Evolutionary conservation across 1,140 invertebrate genomes (phyloP).

Genomic region (Telenomus remus): DNA sequence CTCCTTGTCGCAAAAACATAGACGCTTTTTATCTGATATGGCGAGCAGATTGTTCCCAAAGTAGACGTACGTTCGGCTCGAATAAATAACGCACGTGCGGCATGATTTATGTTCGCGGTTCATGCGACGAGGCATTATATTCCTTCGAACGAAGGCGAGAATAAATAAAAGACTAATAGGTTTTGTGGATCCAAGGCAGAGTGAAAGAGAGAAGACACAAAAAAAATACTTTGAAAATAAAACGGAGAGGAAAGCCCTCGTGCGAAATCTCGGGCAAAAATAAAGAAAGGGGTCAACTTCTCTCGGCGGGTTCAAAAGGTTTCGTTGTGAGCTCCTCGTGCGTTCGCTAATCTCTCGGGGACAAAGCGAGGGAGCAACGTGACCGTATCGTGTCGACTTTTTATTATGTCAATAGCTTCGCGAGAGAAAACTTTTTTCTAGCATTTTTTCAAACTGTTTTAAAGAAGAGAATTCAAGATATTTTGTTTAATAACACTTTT

Average conservation of each 20-base stretch:
- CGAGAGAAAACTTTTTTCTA: background rate
- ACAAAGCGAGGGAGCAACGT: slow-evolving; percentile 4
- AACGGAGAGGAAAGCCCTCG: background rate
- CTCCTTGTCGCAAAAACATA: background rate
- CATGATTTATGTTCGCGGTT: slow-evolving; percentile 5
- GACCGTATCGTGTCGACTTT: slow-evolving; percentile 2
- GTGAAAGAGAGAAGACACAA: slow-evolving; percentile 13
- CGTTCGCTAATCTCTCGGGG: slow-evolving; percentile 25
- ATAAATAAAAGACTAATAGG: slow-evolving; percentile 20
- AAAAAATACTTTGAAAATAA: too few relatives aligned
- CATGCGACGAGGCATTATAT: slow-evolving; percentile 4
- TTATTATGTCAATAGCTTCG: slow-evolving; percentile 34
- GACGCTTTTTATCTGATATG: slow-evolving; percentile 8
- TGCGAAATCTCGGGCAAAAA: slow-evolving; percentile 8
- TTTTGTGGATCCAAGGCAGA: slow-evolving; percentile 18
- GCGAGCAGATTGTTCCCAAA: slow-evolving; percentile 4
- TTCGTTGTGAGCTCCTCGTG: slow-evolving; percentile 15
- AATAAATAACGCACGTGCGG: slow-evolving; percentile 9
- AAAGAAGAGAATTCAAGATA: too few relatives aligned
- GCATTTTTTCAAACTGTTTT: background rate
- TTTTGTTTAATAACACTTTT: too few relatives aligned
- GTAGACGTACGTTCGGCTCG: slow-evolving; percentile 3
- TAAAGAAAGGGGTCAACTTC: slow-evolving; percentile 43
- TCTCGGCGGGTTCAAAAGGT: slow-evolving; percentile 34
- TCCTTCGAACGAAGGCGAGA: background rate